phyloP scores from a whole-genome alignment of 2,888 invertebrate species.

The Cremastinae sp. region DNA sequence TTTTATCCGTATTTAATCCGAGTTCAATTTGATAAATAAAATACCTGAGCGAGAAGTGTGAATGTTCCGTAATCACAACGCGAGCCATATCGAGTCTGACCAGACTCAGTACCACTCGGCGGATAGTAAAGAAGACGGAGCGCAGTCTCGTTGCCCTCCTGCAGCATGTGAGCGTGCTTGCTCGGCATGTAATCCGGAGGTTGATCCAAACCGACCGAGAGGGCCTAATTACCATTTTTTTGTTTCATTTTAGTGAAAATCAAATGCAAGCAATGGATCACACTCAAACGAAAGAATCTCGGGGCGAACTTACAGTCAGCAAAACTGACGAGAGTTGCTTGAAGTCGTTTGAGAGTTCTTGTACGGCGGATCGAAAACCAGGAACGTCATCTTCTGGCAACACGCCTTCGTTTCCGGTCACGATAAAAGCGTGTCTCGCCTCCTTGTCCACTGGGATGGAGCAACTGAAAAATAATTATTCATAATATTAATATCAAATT shows the following conservation, averaged over 20 bases:
- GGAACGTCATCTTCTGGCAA: conserved; percentile 86
- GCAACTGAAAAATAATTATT: conserved; percentile 38
- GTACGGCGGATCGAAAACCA: conserved; percentile 85
- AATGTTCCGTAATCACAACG: conserved; percentile 90
- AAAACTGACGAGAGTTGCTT: conserved; percentile 85
- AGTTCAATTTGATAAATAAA: conserved; percentile 1
- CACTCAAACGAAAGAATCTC: background rate
- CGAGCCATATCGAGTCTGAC: conserved; percentile 85
- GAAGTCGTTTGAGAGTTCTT: conserved; percentile 86
- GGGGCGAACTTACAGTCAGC: conserved; percentile 80
- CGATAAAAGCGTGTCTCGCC: conserved; percentile 87
- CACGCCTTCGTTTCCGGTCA: conserved; percentile 83
- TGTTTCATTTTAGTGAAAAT: conserved; percentile 25
- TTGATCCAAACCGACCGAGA: conserved; percentile 81
- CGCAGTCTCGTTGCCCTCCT: conserved; percentile 84
- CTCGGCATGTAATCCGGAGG: conserved; percentile 84
- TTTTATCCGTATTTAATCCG: background rate
- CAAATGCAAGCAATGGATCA: background rate
- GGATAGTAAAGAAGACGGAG: conserved; percentile 88
- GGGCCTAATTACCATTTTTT: conserved; percentile 71
- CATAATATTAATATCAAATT: too few relatives aligned
- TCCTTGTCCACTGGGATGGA: conserved; percentile 80
- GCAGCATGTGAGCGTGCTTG: conserved; percentile 86
- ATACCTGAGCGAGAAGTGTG: conserved; percentile 84
- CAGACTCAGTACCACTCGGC: conserved; percentile 80